Percentiles rank a stretch among this genome's conserved stretches.
Conservation (phyloP, 2,113 vertebrate genomes). For the Steatornis caripensis region DNA sequence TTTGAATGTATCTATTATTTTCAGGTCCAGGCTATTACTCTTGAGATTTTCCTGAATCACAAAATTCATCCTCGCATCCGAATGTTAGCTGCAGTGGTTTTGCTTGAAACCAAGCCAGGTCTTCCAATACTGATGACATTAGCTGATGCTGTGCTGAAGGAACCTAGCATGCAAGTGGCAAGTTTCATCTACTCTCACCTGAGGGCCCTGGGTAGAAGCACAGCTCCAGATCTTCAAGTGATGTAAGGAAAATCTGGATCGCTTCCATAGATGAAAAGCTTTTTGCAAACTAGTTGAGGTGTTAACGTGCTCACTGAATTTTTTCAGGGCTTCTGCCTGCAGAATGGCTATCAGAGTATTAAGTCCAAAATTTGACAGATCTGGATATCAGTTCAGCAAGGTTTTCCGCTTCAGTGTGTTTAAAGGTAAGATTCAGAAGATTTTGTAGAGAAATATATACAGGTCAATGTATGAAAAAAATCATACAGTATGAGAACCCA, state of each 20-base stretch:
- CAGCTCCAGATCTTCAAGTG: slow-evolving; percentile 49
- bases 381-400: slow-evolving; percentile 38
- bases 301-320: background rate
- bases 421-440: slow-evolving; percentile 43
- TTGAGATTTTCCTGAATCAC: slow-evolving; percentile 57
- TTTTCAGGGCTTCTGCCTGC: slow-evolving; percentile 62
- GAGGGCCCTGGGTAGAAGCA: slow-evolving; percentile 44
- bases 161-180: slow-evolving; percentile 60
- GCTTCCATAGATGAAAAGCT: background rate
- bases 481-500: background rate
- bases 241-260: slow-evolving; percentile 44
- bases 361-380: slow-evolving; percentile 27
- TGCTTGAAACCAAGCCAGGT: slow-evolving; percentile 63
- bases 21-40: slow-evolving; percentile 60
- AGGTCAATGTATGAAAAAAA: background rate
- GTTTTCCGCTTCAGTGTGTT: slow-evolving; percentile 18
- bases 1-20: background rate
- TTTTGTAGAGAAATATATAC: background rate
- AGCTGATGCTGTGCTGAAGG: slow-evolving; percentile 49
- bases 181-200: slow-evolving; percentile 62
- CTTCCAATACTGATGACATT: slow-evolving; percentile 32
- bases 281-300: background rate
- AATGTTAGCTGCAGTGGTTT: slow-evolving; percentile 34
- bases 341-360: slow-evolving; percentile 54
- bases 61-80: slow-evolving; percentile 21